Conservation (phyloP, 2,113 vertebrate genomes). For the Ellobius talpinus region DNA sequence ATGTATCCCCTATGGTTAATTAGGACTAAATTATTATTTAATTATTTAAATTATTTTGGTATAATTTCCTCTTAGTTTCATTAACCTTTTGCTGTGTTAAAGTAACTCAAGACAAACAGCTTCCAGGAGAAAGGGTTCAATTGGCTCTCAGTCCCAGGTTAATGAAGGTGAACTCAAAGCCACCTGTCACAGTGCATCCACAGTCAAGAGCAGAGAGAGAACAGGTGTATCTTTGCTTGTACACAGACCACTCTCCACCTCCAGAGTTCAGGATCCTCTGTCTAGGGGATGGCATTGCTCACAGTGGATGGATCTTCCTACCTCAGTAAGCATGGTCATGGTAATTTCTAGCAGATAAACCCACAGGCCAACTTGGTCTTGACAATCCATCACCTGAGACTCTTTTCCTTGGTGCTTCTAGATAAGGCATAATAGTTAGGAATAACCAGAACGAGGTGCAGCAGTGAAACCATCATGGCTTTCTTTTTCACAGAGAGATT, state of each 20-base stretch:
- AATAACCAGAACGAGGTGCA: not conserved
- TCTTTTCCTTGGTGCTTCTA: no score
- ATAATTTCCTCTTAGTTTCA: not conserved
- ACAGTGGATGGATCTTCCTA: not conserved
- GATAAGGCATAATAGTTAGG: no score
- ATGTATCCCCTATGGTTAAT: not conserved
- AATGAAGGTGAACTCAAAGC: not conserved
- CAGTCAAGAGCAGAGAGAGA: not conserved
- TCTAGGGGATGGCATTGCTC: no score
- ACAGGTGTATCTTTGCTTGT: not conserved
- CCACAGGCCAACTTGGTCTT: not conserved
- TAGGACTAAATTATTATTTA: not conserved
- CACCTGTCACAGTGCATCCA: not conserved
- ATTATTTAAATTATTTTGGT: no score
- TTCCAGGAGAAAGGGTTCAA: not conserved
- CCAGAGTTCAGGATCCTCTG: not conserved
- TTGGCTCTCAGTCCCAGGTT: not conserved
- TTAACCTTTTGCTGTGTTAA: not conserved
- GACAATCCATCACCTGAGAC: not conserved
- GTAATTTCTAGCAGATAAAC: not conserved
- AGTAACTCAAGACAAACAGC: not conserved
- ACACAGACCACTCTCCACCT: not conserved
- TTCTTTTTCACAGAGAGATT: not conserved
- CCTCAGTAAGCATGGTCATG: not conserved
- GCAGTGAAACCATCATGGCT: not conserved